Percentiles rank a stretch among this genome's conserved stretches.
Evolutionary conservation across 2,113 vertebrate genomes (phyloP).

Genomic region (Polypterus bichir): DNA sequence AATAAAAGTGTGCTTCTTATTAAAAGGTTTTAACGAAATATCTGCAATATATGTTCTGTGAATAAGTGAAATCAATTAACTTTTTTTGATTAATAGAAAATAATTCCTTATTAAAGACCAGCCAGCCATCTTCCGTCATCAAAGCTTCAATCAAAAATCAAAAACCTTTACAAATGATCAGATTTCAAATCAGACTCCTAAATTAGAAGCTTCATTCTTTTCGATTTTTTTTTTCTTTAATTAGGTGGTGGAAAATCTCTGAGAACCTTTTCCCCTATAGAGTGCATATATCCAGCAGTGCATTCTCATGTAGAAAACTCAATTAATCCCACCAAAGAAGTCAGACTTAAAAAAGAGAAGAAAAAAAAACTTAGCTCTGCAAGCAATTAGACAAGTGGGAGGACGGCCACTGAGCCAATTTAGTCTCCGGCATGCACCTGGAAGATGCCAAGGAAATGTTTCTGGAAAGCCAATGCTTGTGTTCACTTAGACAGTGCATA

Average conservation of each 20-base stretch:
- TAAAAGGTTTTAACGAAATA: too few relatives aligned
- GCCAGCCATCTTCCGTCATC: not conserved
- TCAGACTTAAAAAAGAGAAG: constrained; percentile 1
- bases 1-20: too few relatives aligned
- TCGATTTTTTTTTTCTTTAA: not conserved
- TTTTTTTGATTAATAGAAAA: too few relatives aligned
- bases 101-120: too few relatives aligned
- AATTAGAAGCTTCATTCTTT: not conserved
- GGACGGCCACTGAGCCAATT: not conserved
- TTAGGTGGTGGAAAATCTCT: not conserved
- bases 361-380: not conserved
- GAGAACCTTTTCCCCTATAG: not conserved
- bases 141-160: not conserved
- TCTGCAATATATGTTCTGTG: too few relatives aligned
- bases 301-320: constrained; percentile 9
- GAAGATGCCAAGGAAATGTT: not conserved
- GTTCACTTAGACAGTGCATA: not conserved
- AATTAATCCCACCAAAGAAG: constrained; percentile 18
- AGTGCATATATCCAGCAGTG: constrained; percentile 5
- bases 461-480: not conserved
- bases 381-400: constrained; percentile 8
- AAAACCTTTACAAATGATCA: not conserved
- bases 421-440: not conserved
- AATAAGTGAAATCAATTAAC: too few relatives aligned
- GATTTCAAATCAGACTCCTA: not conserved